Evolutionary conservation across 2,113 vertebrate genomes (phyloP), one percentile per base, ranked within the genome.

Genomic region (Cygnus atratus): DNA sequence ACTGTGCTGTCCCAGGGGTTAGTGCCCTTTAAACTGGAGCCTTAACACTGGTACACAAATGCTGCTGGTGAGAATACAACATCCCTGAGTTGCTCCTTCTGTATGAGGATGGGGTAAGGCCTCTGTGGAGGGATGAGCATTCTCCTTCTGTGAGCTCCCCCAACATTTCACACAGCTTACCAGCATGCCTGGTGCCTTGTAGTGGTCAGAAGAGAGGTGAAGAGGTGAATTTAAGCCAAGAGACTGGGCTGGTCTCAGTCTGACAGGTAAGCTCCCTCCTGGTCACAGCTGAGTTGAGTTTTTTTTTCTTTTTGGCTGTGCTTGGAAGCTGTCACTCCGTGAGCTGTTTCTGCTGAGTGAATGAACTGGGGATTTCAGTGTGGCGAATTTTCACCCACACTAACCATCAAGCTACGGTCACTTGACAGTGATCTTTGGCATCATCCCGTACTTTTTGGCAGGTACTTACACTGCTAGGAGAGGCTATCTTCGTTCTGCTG

Each of bases 211-310:
- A 86, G 79, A 77, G 83, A 92, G 88, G 70, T 66, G 68, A 81
- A 59, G 77, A 82, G 48, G 77, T 89, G 87, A 89, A 82, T 75
- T 29, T 29, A 29, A 25, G 67, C 72, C 72, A 86, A 75, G 61
- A 68, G 65, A 31, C n/a, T 50, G 14, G 2, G 14, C 79, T 86
- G 85, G 17, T 65, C 70, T 95, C 65, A 77, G 86, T 43, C 93
- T 87, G 54, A 57, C 88, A 93, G 88, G 83, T 88, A 13, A 88
- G 20, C 39, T 96, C 59, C 72, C 83, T 84, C 72, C 52, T 86
- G 93, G 79, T 71, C 92, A 75, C 92, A 90, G 85, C 75, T 46
- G 73, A 88, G 83, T 71, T 35, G 65, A 74, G 29, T 10, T 63
- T 26, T 67, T 87, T 94, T 24, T 72, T 89, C 73, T 54, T 84